Evolutionary conservation across 23 tunicate species (phyloP).

Genomic region (Ascidia mentula): DNA sequence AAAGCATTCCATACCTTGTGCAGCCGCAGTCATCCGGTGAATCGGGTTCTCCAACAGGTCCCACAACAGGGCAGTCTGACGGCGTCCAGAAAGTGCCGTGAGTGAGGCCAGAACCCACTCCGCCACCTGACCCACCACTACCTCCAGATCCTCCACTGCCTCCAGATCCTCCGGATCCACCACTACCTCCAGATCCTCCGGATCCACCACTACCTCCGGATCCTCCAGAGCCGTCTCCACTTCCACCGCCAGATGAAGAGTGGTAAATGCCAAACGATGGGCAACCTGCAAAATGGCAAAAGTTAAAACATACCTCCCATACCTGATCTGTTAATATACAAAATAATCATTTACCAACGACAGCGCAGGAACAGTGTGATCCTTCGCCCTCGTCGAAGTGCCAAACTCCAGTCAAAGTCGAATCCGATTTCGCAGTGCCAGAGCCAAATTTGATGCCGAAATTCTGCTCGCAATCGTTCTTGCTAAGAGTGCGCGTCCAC

Average conservation of each 20-base stretch:
- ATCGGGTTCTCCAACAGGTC: not conserved
- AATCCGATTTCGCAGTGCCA: not conserved
- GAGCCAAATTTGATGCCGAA: constrained; percentile 34
- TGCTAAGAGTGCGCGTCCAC: constrained; percentile 19
- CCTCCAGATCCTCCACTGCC: constrained; percentile 18
- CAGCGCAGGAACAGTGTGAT: not conserved
- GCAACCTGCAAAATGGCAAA: not conserved
- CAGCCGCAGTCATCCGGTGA: constrained; percentile 22
- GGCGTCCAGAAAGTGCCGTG: constrained; percentile 24
- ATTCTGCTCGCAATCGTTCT: constrained; percentile 22
- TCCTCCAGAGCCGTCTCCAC: constrained; percentile 10
- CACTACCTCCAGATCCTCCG: constrained; percentile 13
- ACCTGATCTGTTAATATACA: too few species aligned
- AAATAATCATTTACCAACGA: not conserved
- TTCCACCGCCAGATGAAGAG: not conserved
- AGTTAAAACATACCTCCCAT: not conserved
- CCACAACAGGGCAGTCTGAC: constrained; percentile 36
- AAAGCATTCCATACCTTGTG: not conserved
- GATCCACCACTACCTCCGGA: not conserved
- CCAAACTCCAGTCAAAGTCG: constrained; percentile 20
- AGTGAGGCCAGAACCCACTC: not conserved
- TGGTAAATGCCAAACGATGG: constrained; percentile 3
- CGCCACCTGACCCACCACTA: constrained; percentile 10
- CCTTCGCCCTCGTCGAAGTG: constrained; percentile 27
- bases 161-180: constrained; percentile 13